Percentiles rank a stretch among this genome's conserved stretches.
Evolutionary conservation across 2,113 vertebrate genomes (phyloP).

Genomic region (Chunga burmeisteri): DNA sequence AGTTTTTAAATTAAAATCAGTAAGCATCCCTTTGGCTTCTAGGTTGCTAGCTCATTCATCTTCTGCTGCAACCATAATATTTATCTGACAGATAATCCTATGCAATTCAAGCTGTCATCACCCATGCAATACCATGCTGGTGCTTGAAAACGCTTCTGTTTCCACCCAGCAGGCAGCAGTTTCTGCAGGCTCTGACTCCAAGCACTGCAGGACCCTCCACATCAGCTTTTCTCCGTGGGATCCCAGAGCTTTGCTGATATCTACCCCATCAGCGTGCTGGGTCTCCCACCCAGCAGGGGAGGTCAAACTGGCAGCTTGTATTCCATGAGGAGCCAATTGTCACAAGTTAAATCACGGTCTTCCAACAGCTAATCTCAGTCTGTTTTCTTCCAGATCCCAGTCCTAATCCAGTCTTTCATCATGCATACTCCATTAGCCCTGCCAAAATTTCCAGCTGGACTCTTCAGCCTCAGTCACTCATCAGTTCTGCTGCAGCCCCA

Average conservation of each 20-base stretch:
- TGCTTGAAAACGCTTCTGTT: background rate
- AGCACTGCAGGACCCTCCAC: background rate
- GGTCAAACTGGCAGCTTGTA: background rate
- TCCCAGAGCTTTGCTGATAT: background rate
- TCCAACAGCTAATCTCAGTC: background rate
- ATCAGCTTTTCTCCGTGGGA: background rate
- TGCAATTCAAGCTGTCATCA: fast-evolving
- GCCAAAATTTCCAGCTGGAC: background rate
- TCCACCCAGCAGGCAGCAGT: background rate
- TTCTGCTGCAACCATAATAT: background rate
- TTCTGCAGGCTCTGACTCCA: background rate
- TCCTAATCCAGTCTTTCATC: background rate
- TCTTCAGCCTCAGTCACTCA: background rate
- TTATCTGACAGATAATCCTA: background rate
- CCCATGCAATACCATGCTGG: fast-evolving
- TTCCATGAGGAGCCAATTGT: background rate
- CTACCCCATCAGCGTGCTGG: fast-evolving
- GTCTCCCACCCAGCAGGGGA: background rate
- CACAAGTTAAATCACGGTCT: background rate
- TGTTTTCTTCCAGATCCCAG: background rate
- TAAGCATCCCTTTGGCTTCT: background rate
- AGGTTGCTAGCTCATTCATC: background rate
- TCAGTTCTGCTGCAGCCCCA: background rate
- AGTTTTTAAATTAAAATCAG: background rate
- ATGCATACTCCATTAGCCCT: background rate